phyloP scores from a whole-genome alignment of 1,140 invertebrate species.

The Megalopta genalis region DNA sequence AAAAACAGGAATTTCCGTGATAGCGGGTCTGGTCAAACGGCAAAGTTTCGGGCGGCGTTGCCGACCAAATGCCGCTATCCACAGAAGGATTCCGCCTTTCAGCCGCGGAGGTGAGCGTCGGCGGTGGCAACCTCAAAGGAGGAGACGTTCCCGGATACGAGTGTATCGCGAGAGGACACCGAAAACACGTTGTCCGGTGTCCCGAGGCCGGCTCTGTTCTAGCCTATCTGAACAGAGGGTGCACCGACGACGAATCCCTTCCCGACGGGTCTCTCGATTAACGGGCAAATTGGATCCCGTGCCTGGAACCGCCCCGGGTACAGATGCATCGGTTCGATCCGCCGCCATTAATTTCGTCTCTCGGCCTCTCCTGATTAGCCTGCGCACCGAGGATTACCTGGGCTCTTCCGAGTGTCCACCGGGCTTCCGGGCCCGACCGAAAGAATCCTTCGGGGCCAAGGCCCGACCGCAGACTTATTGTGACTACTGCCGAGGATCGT shows the following conservation, averaged over 20 bases:
- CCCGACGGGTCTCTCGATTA: slow-evolving; percentile 66
- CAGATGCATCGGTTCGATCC: slow-evolving; percentile 68
- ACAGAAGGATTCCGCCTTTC: slow-evolving; percentile 36
- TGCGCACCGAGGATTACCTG: slow-evolving; percentile 61
- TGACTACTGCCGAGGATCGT: slow-evolving; percentile 33
- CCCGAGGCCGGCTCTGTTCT: too few relatives aligned
- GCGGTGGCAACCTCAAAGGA: slow-evolving; percentile 21
- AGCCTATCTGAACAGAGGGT: slow-evolving; percentile 53
- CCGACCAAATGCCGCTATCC: background rate
- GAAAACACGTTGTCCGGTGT: background rate
- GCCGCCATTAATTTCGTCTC: slow-evolving; percentile 66
- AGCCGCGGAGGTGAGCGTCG: background rate
- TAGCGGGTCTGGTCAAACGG: background rate
- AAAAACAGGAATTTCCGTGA: slow-evolving; percentile 2
- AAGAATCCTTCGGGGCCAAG: slow-evolving; percentile 47
- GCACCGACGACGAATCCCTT: slow-evolving; percentile 45
- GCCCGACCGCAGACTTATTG: slow-evolving; percentile 56
- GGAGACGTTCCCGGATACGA: background rate
- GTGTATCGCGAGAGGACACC: slow-evolving; percentile 20
- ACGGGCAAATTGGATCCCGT: slow-evolving; percentile 68
- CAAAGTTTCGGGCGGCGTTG: background rate
- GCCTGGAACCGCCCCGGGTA: slow-evolving; percentile 59
- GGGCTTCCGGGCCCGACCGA: slow-evolving; percentile 1
- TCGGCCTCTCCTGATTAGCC: slow-evolving; percentile 62
- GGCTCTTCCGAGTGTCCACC: slow-evolving; percentile 21